Percentiles rank a stretch among this genome's conserved stretches.
Evolutionary conservation across 2,888 invertebrate species (phyloP).

Genomic region (Orthonychiurus folsomi): DNA sequence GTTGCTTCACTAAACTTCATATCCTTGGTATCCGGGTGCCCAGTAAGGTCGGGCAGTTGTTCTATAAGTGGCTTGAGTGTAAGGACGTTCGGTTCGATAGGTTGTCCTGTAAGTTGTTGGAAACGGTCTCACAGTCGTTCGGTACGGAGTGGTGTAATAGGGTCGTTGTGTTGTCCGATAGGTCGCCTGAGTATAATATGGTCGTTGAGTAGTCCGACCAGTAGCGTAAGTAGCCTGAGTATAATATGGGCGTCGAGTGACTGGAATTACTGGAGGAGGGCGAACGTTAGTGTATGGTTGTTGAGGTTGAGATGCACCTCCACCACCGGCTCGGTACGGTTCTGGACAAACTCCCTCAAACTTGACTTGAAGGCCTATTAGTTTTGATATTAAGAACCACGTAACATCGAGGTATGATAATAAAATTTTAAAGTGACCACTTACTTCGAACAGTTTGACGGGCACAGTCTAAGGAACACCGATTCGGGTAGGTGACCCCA

Average conservation of each 20-base stretch:
- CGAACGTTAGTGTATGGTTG: neutral
- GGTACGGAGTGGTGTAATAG: too few relatives aligned
- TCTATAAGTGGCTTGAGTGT: neutral
- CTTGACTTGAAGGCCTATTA: conserved; percentile 12
- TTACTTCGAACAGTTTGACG: neutral
- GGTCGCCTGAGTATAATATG: neutral
- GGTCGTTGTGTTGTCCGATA: neutral
- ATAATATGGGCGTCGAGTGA: neutral
- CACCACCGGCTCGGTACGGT: conserved; percentile 3
- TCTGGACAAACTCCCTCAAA: conserved; percentile 16
- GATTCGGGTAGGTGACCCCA: conserved; percentile 12
- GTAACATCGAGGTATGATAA: too few relatives aligned
- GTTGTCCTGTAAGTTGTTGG: neutral
- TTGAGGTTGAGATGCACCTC: neutral
- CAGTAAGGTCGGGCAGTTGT: neutral
- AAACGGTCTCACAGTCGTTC: too few relatives aligned
- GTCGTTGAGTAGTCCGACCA: neutral
- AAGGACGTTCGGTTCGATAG: neutral
- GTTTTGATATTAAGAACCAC: too few relatives aligned
- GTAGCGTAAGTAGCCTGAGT: neutral
- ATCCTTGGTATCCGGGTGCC: too few relatives aligned
- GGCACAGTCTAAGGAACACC: conserved; percentile 13
- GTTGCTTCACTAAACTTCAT: too few relatives aligned
- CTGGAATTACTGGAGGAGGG: neutral
- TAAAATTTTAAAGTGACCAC: neutral